Percentiles rank a stretch among this genome's conserved stretches.
phyloP scores from a whole-genome alignment of 2,797 vertebrate species.

The Artibeus jamaicensis region DNA sequence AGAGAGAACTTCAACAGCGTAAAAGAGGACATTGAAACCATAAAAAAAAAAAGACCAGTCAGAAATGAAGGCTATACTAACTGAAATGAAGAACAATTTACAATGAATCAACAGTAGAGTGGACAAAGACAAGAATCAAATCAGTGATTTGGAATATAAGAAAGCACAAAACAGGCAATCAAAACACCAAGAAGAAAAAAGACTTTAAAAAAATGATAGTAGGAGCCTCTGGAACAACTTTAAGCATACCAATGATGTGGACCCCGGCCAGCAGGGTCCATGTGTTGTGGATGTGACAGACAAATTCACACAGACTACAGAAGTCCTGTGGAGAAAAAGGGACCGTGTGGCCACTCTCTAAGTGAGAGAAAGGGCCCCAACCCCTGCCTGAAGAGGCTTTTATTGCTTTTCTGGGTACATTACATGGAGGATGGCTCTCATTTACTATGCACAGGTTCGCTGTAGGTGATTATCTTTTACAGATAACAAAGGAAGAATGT shows the following conservation, averaged over 20 bases:
- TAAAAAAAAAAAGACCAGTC: not conserved
- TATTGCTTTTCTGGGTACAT: no score
- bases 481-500: no score
- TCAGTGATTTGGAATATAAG: not conserved
- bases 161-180: not conserved
- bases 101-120: not conserved
- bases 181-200: not conserved
- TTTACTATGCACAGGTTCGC: no score
- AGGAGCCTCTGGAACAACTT: not conserved
- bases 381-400: no score
- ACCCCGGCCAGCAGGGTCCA: no score
- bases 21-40: not conserved
- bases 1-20: not conserved
- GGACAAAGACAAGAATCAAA: not conserved
- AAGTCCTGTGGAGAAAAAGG: no score
- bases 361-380: no score
- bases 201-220: not conserved
- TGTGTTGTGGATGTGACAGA: no score
- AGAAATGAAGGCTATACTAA: not conserved
- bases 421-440: no score
- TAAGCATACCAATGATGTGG: not conserved
- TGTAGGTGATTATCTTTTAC: no score
- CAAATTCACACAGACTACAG: no score
- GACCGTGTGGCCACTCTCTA: no score
- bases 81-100: not conserved